Evolutionary conservation across 2,888 invertebrate genomes (phyloP).

Genomic region (Hirtodrosophila cameraria): DNA sequence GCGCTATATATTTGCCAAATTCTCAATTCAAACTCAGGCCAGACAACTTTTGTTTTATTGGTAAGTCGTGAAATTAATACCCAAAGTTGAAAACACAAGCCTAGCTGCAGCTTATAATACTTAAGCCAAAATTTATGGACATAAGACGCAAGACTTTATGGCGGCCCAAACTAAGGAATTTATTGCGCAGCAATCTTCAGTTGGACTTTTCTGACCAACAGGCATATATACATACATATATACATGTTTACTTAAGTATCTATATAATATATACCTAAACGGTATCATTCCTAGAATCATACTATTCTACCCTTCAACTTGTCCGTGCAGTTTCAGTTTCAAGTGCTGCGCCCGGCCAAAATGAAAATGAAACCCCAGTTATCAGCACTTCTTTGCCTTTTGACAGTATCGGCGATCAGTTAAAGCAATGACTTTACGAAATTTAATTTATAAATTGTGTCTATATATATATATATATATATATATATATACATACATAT

Average conservation of each 20-base stretch:
- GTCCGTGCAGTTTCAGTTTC: slow-evolving; percentile 51
- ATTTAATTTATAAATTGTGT: slow-evolving; percentile 67
- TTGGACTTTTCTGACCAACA: slow-evolving; percentile 35
- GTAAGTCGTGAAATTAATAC: slow-evolving; percentile 62
- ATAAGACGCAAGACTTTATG: slow-evolving; percentile 70
- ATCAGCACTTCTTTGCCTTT: slow-evolving; percentile 55
- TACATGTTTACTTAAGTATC: neutral
- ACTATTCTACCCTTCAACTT: slow-evolving; percentile 64
- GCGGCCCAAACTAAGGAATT: slow-evolving; percentile 60
- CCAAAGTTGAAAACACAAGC: slow-evolving; percentile 66
- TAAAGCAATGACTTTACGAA: slow-evolving; percentile 51
- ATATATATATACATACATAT: neutral
- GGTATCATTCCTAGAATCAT: slow-evolving; percentile 51
- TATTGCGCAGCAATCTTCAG: slow-evolving; percentile 44
- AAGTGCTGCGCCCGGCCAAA: slow-evolving; percentile 40
- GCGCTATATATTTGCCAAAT: slow-evolving; percentile 6
- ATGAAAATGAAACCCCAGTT: slow-evolving; percentile 38
- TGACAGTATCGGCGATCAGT: slow-evolving; percentile 71
- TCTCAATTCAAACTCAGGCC: slow-evolving; percentile 7
- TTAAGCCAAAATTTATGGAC: slow-evolving; percentile 54
- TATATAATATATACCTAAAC: slow-evolving; percentile 4
- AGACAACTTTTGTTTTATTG: slow-evolving; percentile 20
- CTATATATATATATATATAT: slow-evolving; percentile 23
- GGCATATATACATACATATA: slow-evolving; percentile 6
- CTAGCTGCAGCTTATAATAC: slow-evolving; percentile 59